Evolutionary conservation across 1,140 invertebrate genomes (phyloP), one percentile per base, ranked within the genome.

Genomic region (Dinothrombium tinctorium): DNA sequence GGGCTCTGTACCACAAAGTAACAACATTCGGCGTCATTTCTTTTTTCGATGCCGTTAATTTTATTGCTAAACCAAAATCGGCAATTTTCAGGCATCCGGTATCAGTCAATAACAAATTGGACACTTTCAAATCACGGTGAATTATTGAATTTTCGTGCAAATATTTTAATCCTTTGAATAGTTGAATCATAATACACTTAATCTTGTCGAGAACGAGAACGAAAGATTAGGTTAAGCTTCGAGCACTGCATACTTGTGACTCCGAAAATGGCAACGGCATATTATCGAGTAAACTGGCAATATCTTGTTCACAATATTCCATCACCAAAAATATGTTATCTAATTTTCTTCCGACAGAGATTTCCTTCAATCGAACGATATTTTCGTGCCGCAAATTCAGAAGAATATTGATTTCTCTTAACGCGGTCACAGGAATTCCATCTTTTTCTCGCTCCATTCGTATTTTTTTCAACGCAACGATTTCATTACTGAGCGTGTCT

Each of bases 281-380:
- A 54, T 95, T 90, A 53, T 96, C 89, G 24, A 95, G 57, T 21
- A 96, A 61, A 47, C 79, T 87, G 2, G 86, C 87, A 38, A 96
- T 60, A 60, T 96, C 89, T 60, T 95, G 87, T 58, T 95, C 87
- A 61, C 87, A 95, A 58, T 94, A 95, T 57, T 94, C 84, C 86
- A 95, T 94, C 3, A 83, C 82, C 11, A 95, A 61, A 56, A 92
- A 95, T 53, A 95, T 89, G 55, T 82, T 82, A 57, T 90, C 81
- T 23, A 94, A 62, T 60, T 78, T 86, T 50, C 74, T 70, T 5
- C 86, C 87, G 31, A 95, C 86, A 8, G 83, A 75, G 8, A 95
- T 83, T 66, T 94, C 87, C 53, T 78, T 80, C 17, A 94, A 59
- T 46, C 82, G 73, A 1, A 96, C 87, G 58, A 95, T 82, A 61